Conservation (phyloP, 2,888 invertebrate genomes). For the Seira musarum region DNA sequence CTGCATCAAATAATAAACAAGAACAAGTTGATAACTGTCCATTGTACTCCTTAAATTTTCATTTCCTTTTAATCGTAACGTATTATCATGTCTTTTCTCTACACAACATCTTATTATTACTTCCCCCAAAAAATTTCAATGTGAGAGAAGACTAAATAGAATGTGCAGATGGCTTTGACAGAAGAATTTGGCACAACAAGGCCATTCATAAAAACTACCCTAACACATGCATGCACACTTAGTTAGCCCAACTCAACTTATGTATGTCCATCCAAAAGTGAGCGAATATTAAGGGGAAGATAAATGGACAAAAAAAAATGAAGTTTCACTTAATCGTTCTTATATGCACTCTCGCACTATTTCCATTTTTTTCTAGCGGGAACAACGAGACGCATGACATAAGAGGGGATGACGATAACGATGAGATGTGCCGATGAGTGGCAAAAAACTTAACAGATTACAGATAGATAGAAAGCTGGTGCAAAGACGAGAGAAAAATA, state of each 20-base stretch:
- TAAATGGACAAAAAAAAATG: conserved; percentile 18
- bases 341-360: background rate
- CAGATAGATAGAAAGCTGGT: conserved; percentile 20
- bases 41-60: conserved; percentile 27
- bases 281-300: background rate
- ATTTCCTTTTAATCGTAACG: conserved; percentile 13
- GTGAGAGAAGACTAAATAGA: conserved; percentile 58
- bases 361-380: conserved; percentile 1
- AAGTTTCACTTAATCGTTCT: conserved; percentile 16
- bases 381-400: conserved; percentile 23
- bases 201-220: conserved; percentile 49
- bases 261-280: no score
- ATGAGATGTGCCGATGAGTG: conserved; percentile 49
- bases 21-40: conserved; percentile 53
- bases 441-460: conserved; percentile 25
- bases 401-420: conserved; percentile 16
- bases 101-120: background rate
- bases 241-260: conserved; percentile 17
- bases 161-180: conserved; percentile 66
- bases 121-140: conserved; percentile 16
- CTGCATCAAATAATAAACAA: no score
- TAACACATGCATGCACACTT: conserved; percentile 13
- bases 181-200: conserved; percentile 68
- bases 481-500: conserved; percentile 2
- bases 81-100: background rate